A percentile compares a stretch with the other conserved stretches of the same genome.
These are phyloP conservation scores for Geotrypetes seraphini DNA, from an alignment of 2,797 vertebrate genomes.

Conservation along the genomic window DNA sequence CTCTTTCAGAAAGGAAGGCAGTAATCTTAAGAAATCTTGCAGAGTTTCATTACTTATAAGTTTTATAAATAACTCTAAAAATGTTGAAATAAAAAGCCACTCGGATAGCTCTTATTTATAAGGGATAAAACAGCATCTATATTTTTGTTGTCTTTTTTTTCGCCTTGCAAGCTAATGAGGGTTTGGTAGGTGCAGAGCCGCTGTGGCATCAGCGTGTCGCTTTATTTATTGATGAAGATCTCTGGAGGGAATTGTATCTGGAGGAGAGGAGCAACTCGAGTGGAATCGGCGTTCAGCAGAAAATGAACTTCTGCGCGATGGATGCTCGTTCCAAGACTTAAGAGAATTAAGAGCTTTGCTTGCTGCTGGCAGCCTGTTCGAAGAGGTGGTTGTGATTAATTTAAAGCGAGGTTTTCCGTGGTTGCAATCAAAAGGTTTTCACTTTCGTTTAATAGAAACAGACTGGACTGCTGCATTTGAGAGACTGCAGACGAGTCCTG, in stretches of 20 bases:
- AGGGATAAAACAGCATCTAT: conserved; percentile 2
- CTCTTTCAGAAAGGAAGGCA: too few relatives aligned
- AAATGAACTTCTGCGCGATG: conserved; percentile 17
- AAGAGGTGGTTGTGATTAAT: not conserved
- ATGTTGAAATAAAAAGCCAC: too few relatives aligned
- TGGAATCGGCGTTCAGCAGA: not conserved
- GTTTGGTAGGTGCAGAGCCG: conserved; percentile 35
- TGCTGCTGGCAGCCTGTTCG: not conserved
- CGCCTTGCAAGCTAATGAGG: conserved; percentile 28
- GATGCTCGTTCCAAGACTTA: not conserved
- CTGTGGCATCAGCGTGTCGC: conserved; percentile 41
- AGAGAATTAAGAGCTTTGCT: not conserved
- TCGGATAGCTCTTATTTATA: conserved; percentile 1
- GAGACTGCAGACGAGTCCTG: too few relatives aligned
- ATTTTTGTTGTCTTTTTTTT: not conserved
- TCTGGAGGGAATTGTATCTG: conserved; percentile 33
- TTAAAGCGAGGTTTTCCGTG: not conserved
- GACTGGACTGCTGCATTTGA: too few relatives aligned
- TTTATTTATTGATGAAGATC: conserved; percentile 60
- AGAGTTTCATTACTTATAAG: not conserved
- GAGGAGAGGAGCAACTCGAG: conserved; percentile 28
- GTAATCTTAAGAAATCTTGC: too few relatives aligned
- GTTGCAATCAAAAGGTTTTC: not conserved
- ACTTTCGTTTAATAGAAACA: too few relatives aligned
- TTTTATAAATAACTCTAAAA: not conserved